Conservation (phyloP, 92 coral and sea anemone species). For the Pocillopora grandis region DNA sequence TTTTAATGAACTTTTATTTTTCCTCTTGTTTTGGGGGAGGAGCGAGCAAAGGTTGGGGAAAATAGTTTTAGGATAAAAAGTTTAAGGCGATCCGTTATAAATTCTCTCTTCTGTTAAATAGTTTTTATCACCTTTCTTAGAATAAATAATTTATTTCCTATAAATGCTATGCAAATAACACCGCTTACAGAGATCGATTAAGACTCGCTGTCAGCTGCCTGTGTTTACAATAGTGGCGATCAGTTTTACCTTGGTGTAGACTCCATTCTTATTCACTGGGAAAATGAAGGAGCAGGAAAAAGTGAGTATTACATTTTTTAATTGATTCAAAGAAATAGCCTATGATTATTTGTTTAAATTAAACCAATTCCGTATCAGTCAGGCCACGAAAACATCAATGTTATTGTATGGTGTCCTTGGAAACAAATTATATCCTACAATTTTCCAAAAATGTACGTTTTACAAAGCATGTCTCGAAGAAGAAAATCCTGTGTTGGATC, state of each 20-base stretch:
- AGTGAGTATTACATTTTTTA: conserved; percentile 12
- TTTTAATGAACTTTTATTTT: too few species aligned
- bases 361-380: neutral
- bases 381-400: neutral
- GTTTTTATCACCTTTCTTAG: neutral
- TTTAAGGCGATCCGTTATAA: too few species aligned
- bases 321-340: neutral
- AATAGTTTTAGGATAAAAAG: too few species aligned
- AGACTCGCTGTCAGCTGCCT: conserved; percentile 21
- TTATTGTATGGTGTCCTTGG: neutral
- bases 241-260: neutral
- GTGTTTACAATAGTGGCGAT: conserved; percentile 1
- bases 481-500: too few species aligned
- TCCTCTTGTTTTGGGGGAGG: too few species aligned
- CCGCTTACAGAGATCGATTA: neutral
- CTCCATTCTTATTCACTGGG: conserved; percentile 9
- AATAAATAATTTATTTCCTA: conserved; percentile 29
- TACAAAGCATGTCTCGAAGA: neutral
- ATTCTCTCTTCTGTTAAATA: too few species aligned
- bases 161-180: conserved; percentile 42
- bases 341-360: neutral
- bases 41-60: too few species aligned
- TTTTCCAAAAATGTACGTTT: neutral
- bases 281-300: conserved; percentile 26
- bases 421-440: neutral